Base-by-base conservation (phyloP, 2,113 vertebrate genomes). In the Dromaius novaehollandiae region DNA sequence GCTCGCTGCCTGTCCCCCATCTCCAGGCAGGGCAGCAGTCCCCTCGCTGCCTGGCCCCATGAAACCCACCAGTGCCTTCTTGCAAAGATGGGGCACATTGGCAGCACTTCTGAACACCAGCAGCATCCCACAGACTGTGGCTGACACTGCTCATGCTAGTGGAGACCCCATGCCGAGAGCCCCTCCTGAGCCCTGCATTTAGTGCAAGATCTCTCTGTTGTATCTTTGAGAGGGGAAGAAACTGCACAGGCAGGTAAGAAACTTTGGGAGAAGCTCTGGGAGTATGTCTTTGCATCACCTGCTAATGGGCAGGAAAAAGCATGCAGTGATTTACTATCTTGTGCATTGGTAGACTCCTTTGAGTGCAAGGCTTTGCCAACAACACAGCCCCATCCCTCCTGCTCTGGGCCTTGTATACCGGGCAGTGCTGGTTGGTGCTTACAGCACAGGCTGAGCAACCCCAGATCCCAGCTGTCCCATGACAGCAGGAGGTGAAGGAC, bases 101-200 rank as follows among this genome's bases (percentile, higher is more conserved):
- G 28, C 3, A 8, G 16, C 55, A 66, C 55, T 0, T 0, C 32
- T 40, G 56, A 38, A 24, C 51, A 44, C 11, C 28, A n/a, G 34
- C 6, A 34, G 50, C 13, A 18, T 2, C 19, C 24, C 13, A 2
- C 20, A 44, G n/a, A 26, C n/a, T 82, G 2, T 0, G 3, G 61
- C 34, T n/a, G 60, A 3, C 18, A 51, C 30, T 26, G 8, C 28
- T 63, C 64, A 36, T 0, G 0, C 24, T 42, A 51, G 8, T 58
- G 28, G 64, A 78, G 60, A 56, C 19, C 8, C 38, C 1, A 4
- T 25, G 17, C 42, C 3, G 1, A 38, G 44, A 65, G 16, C 20
- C 15, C 25, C 21, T 92, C 61, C 34, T 53, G 36, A 30, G 42
- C 20, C 11, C 38, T 82, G 65, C 22, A 9, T 24, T 34, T 10